Percentiles rank a stretch among this genome's conserved stretches.
phyloP scores from a whole-genome alignment of 2,113 vertebrate genomes.

The Mesitornis unicolor region DNA sequence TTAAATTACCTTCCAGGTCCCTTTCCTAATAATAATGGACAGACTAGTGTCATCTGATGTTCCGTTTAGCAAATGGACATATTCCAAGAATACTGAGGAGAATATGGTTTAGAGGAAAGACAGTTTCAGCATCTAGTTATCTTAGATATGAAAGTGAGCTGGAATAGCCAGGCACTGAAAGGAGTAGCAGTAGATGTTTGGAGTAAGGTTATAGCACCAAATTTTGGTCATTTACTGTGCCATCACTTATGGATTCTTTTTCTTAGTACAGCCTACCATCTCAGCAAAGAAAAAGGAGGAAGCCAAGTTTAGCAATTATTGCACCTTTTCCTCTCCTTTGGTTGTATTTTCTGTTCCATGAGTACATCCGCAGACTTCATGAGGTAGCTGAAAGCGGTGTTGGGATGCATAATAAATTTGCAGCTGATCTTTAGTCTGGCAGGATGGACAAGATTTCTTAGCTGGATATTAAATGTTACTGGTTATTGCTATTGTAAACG shows the following conservation, averaged over 20 bases:
- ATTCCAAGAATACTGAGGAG: background rate
- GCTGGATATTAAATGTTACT: background rate
- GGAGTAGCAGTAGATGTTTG: background rate
- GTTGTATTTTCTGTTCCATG: background rate
- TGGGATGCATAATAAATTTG: background rate
- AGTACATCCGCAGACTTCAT: background rate
- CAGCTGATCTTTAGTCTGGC: background rate
- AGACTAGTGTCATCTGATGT: background rate
- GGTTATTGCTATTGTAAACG: background rate
- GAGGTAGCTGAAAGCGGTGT: background rate
- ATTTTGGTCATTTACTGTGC: background rate
- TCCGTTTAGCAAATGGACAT: background rate
- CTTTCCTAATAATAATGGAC: background rate
- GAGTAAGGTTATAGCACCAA: background rate
- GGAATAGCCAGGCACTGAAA: background rate
- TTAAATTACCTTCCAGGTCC: background rate
- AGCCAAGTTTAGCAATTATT: background rate
- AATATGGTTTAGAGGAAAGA: background rate
- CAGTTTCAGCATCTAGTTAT: background rate
- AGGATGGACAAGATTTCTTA: background rate
- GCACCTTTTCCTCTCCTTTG: background rate
- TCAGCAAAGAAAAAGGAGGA: background rate
- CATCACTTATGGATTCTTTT: background rate
- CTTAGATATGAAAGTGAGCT: background rate
- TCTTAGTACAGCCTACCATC: background rate